Conservation (phyloP, 2,113 vertebrate species). For the Mormyrus lacerda region DNA sequence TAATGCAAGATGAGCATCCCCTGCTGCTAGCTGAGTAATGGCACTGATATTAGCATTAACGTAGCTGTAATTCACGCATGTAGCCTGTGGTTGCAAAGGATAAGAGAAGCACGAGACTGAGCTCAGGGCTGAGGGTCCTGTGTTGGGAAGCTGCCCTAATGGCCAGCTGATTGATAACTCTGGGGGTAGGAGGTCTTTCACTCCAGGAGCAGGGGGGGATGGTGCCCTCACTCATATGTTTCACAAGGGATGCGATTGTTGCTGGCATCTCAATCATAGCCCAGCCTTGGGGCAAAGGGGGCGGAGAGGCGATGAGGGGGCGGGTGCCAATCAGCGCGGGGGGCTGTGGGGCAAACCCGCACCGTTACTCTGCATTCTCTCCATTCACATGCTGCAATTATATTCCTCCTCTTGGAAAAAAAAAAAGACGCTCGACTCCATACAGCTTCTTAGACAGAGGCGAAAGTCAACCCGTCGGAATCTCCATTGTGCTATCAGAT, state of each 20-base stretch:
- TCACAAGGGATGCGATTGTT: slow-evolving; percentile 54
- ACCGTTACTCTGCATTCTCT: slow-evolving; percentile 37
- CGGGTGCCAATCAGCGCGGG: slow-evolving; percentile 18
- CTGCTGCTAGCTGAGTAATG: slow-evolving; percentile 25
- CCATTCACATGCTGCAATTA: slow-evolving; percentile 33
- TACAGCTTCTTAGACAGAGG: slow-evolving; percentile 61
- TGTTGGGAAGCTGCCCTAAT: slow-evolving; percentile 13
- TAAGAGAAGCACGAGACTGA: not conserved
- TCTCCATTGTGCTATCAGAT: slow-evolving; percentile 76
- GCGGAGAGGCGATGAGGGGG: slow-evolving; percentile 18
- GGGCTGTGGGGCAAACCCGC: slow-evolving; percentile 50
- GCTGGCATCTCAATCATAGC: slow-evolving; percentile 43
- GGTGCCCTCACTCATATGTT: slow-evolving; percentile 53
- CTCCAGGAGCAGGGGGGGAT: slow-evolving; percentile 24
- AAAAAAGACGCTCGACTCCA: slow-evolving; percentile 56
- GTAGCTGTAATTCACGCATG: not conserved
- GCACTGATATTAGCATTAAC: not conserved
- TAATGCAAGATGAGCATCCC: not conserved
- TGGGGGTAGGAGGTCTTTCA: slow-evolving; percentile 54
- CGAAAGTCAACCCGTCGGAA: slow-evolving; percentile 59
- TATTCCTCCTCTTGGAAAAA: slow-evolving; percentile 26
- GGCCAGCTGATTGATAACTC: slow-evolving; percentile 55
- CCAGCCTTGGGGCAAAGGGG: slow-evolving; percentile 31
- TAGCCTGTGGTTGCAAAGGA: not conserved
- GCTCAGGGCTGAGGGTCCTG: not conserved